A percentile compares a stretch with the other conserved stretches of the same genome.
phyloP scores from a whole-genome alignment of 2,113 vertebrate species.

The Calidris pygmaea region DNA sequence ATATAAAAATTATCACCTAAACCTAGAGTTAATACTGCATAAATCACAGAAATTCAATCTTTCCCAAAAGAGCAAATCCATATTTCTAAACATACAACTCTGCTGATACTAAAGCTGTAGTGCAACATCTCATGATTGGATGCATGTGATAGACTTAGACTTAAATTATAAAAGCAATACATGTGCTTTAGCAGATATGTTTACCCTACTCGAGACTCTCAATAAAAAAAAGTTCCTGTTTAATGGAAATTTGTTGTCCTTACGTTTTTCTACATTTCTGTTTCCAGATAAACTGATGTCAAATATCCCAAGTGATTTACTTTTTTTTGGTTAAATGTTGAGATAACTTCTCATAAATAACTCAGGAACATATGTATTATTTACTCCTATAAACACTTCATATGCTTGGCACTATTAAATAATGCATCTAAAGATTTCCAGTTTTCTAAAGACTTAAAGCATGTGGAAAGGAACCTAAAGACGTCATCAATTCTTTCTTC shows the following conservation, averaged over 20 bases:
- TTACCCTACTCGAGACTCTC: background rate
- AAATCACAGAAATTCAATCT: background rate
- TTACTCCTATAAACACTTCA: background rate
- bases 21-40: background rate
- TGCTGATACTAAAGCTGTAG: background rate
- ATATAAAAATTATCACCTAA: background rate
- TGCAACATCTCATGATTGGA: background rate
- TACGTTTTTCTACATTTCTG: background rate
- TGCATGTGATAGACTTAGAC: background rate
- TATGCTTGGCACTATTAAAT: background rate
- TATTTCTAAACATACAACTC: background rate
- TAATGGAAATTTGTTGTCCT: background rate
- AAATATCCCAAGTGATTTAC: background rate
- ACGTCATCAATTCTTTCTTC: too few species aligned
- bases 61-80: background rate
- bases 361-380: background rate
- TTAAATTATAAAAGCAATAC: background rate
- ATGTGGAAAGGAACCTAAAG: background rate
- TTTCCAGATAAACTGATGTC: background rate
- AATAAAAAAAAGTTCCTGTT: background rate
- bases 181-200: background rate
- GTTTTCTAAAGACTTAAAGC: background rate
- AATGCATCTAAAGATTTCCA: background rate
- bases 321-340: background rate
- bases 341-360: background rate